These are phyloP conservation scores for Danio jaintianensis DNA, from an alignment of 2,797 vertebrate genomes.

Conservation along the genomic window DNA sequence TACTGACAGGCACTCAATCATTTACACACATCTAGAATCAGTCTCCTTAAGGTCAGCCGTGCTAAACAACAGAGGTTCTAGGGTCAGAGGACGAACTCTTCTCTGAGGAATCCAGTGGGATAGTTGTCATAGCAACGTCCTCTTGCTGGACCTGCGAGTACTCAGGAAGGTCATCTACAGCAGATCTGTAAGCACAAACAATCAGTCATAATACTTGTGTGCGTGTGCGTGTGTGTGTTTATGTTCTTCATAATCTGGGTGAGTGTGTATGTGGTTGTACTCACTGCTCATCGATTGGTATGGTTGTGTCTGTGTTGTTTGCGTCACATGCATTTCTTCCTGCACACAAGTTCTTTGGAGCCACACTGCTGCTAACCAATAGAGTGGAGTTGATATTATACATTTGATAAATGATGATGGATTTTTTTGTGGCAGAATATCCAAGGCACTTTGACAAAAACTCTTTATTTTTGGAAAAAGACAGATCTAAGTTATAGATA, in stretches of 20 bases:
- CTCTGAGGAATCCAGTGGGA: conserved; percentile 57
- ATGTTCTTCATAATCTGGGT: not conserved
- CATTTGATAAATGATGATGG: too few species aligned
- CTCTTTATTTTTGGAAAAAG: too few species aligned
- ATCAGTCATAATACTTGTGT: conserved; percentile 53
- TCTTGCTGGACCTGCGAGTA: conserved; percentile 54
- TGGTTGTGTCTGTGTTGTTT: conserved; percentile 70
- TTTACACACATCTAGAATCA: conserved; percentile 34
- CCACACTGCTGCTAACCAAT: conserved; percentile 57
- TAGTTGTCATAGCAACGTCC: conserved; percentile 65
- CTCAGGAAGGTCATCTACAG: conserved; percentile 43
- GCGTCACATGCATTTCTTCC: conserved; percentile 68
- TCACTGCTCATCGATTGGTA: conserved; percentile 73
- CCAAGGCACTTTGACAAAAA: too few species aligned
- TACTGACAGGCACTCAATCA: conserved; percentile 34
- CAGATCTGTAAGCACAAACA: conserved; percentile 46
- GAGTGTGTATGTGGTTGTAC: conserved; percentile 47
- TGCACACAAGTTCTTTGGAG: conserved; percentile 67
- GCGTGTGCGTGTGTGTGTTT: not conserved
- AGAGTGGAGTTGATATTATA: not conserved
- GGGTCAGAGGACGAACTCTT: conserved; percentile 67
- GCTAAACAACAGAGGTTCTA: conserved; percentile 67
- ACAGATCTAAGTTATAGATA: too few species aligned
- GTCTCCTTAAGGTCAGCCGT: conserved; percentile 32
- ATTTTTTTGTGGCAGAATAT: too few species aligned